These are phyloP conservation scores for Sparus aurata DNA, from an alignment of 2,797 vertebrate genomes.

Conservation along the genomic window DNA sequence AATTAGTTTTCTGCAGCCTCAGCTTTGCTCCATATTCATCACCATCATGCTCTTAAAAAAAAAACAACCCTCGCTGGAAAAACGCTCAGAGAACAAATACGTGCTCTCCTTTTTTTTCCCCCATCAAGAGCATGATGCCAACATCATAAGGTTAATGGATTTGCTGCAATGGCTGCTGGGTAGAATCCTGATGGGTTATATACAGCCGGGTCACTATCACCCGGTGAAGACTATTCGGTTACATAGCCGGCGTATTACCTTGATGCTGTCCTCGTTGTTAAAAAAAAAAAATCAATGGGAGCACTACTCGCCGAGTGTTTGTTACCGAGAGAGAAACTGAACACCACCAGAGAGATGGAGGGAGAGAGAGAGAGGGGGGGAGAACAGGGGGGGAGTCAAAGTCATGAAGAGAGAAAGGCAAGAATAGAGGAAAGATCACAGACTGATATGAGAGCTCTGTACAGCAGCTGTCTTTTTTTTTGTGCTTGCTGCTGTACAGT, in stretches of 20 bases:
- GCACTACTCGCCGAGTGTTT: constrained; percentile 63
- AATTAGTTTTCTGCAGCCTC: neutral
- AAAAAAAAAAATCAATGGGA: constrained; percentile 79
- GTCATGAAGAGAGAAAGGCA: constrained; percentile 6
- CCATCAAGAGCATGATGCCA: constrained; percentile 18
- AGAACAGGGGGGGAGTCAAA: neutral
- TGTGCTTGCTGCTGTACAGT: constrained; percentile 42
- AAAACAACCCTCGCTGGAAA: neutral
- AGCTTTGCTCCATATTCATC: neutral
- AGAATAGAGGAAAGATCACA: constrained; percentile 9
- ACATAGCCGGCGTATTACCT: constrained; percentile 69
- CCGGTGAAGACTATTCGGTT: constrained; percentile 60
- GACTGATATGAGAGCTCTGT: constrained; percentile 17
- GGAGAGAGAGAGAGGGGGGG: constrained; percentile 4
- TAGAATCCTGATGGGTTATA: constrained; percentile 13
- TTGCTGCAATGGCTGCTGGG: constrained; percentile 48
- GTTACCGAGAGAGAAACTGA: constrained; percentile 69
- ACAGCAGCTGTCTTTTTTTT: constrained; percentile 14
- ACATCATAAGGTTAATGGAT: constrained; percentile 63
- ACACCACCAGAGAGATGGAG: constrained; percentile 53
- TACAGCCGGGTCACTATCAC: constrained; percentile 35
- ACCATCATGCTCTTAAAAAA: neutral
- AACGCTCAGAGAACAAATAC: neutral
- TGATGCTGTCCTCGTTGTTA: constrained; percentile 69
- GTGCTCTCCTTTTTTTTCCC: constrained; percentile 10